Evolutionary conservation across 2,888 invertebrate genomes (phyloP), one percentile per base, ranked within the genome.

Genomic region (Pyrochroa serraticornis): DNA sequence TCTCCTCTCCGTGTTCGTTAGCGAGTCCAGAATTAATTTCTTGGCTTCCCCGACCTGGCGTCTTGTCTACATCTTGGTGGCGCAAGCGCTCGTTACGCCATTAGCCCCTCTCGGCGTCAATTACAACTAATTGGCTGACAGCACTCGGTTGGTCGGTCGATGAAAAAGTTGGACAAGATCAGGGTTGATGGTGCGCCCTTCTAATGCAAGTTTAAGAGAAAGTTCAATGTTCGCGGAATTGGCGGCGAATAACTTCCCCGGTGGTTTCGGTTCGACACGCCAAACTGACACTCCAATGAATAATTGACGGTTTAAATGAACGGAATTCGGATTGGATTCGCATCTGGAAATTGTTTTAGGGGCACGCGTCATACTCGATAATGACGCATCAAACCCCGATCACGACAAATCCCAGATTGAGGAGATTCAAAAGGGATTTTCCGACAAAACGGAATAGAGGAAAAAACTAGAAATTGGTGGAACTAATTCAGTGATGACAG

Each of bases 111-210:
- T 64, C 60, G 65, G 71, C 70, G 72, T 69, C 74, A 77, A 77
- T 78, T 76, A 78, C 73, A 71, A 72, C 74, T 78, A 77, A 77
- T 77, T 71, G 70, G 65, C 66, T 68, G 71, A 66, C 71, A 71
- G 71, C 72, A 74, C 70, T 77, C 74, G 77, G 77, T 77, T 76
- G 76, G 69, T 71, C 71, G 77, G 77, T 77, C 77, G 77, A 77
- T 76, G 73, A 71, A 76, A 75, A 75, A 75, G 75, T 77, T 77
- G 77, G 76, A 76, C 76, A 74, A 77, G 77, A 77, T 77, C 77
- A 76, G 76, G 76, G 74, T 72, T 72, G 65, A 9, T 60, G 62
- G 41, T 37, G 36, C 9, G 45, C 63, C 65, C 65, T 60, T 66
- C 71, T 74, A 73, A 75, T 75, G 74, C 74, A 75, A 75, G 71